These are phyloP conservation scores for Hetaerina americana DNA, from an alignment of 1,140 invertebrate species.

Conservation along the genomic window DNA sequence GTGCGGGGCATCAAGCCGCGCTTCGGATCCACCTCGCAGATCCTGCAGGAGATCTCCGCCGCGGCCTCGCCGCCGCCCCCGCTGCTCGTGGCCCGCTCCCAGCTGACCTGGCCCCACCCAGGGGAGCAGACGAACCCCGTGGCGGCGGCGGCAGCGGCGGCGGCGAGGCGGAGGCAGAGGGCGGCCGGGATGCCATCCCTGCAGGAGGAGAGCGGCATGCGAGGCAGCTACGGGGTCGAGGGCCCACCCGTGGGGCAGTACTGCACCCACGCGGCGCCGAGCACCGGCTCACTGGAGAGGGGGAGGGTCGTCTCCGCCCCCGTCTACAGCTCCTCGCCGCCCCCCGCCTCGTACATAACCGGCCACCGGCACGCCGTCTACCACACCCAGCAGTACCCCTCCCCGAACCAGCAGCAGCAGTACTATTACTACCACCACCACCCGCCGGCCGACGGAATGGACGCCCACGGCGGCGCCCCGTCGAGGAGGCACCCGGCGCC, in stretches of 20 bases:
- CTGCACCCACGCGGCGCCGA: neutral
- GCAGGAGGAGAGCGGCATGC: neutral
- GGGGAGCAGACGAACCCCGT: neutral
- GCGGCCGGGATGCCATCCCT: neutral
- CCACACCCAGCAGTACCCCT: neutral
- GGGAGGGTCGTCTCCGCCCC: neutral
- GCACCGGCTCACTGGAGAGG: too few species aligned
- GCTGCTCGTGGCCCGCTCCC: neutral
- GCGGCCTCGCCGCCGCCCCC: neutral
- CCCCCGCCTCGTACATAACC: neutral
- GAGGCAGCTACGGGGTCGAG: neutral
- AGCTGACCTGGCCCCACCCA: neutral
- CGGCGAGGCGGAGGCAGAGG: neutral
- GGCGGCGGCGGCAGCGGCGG: neutral
- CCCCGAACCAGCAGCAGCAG: neutral
- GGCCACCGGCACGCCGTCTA: too few species aligned
- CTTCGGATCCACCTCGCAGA: conserved; percentile 65
- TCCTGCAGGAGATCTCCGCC: conserved; percentile 53
- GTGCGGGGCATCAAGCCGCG: conserved; percentile 61
- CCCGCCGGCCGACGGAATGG: neutral
- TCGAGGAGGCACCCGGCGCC: neutral
- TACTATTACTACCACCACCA: conserved; percentile 1
- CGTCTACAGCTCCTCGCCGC: neutral
- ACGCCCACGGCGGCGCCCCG: neutral
- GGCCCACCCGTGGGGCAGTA: neutral